Evolutionary conservation across 2,888 invertebrate genomes (phyloP), one percentile per base, ranked within the genome.

Genomic region (Tenthredo amoena): DNA sequence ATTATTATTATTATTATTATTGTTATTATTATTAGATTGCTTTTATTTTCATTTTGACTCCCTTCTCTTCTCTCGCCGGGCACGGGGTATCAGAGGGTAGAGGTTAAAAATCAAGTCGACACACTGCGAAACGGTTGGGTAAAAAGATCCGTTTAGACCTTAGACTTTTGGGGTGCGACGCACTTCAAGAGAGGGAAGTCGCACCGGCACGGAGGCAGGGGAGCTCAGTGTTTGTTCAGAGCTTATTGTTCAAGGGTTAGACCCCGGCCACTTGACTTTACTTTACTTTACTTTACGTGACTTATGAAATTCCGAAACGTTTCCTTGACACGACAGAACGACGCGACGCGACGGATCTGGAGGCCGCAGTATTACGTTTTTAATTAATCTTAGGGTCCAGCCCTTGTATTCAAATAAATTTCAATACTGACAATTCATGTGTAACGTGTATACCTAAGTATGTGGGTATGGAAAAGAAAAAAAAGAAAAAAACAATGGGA

Each of bases 191-290:
- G 18, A 7, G 55, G n/a, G n/a, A 55, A 55, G 18, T 55, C 55
- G n/a, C n/a, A n/a, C 55, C 2, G 55, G n/a, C n/a, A n/a, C 55
- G 7, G 55, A n/a, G 55, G 55, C n/a, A n/a, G 37, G 37, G 37
- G 71, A 15, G n/a, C n/a, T 10, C 37, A 15, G 71, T 37, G 71
- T 71, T 71, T 71, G n/a, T 71, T 71, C 71, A 37, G 71, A 37
- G 71, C 37, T 71, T 71, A 71, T 71, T 71, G 71, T 71, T 37
- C 34, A n/a, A 71, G 71, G 26, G 26, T 62, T 21, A 50, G 26
- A 18, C 26, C n/a, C 21, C 21, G 15, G 47, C 18, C 26, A 47
- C 43, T 47, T 47, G 26, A 26, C 55, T 55, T 55, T 55, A 55
- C 55, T 55, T 55, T 7, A 55, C 50, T 15, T 47, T 50, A 50